Evolutionary conservation across 1,140 invertebrate genomes (phyloP), one percentile per base, ranked within the genome.

Genomic region (Atta colombica): DNA sequence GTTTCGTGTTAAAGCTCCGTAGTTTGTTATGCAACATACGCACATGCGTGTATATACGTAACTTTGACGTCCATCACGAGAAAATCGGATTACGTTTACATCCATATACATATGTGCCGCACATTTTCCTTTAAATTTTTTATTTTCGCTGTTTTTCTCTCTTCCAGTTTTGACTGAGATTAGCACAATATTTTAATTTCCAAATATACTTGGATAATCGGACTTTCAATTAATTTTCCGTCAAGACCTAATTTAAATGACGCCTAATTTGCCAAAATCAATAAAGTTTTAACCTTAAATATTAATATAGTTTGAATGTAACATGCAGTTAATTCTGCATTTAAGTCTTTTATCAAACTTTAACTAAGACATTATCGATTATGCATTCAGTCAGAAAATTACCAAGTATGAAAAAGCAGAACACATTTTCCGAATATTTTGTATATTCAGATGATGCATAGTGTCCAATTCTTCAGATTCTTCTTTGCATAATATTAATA

Each of bases 81-180:
- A 39, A 71, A 71, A 81, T 81, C 78, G 65, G 66, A 81, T 81
- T 81, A 60, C 12, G 16, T 14, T 5, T 25, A 31, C 18, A 31
- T 58, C 21, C n/a, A 28, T 45, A 28, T 45, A 69, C 3, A 49
- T 35, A 35, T 81, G 77, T 39, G 14, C 6, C 25, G 58, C 35
- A 12, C 8, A 51, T n/a, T 78, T 28, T 49, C 10, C 12, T 65
- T 5, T 5, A 35, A 3, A 78, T 66, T 49, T 77, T 45, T 16
- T 14, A 2, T 74, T 39, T 58, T 35, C 18, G 74, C 12, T 16
- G 12, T 5, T 51, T n/a, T 49, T 21, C 10, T 16, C 21, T 25
- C 5, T 25, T 25, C 0, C 21, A 69, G 2, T 49, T 69, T 69
- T n/a, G 12, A 49, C 4, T 25, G 35, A 68, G 35, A 69, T 51